These are phyloP conservation scores for Atherix ibis DNA, from an alignment of 2,888 invertebrate species.

Conservation along the genomic window DNA sequence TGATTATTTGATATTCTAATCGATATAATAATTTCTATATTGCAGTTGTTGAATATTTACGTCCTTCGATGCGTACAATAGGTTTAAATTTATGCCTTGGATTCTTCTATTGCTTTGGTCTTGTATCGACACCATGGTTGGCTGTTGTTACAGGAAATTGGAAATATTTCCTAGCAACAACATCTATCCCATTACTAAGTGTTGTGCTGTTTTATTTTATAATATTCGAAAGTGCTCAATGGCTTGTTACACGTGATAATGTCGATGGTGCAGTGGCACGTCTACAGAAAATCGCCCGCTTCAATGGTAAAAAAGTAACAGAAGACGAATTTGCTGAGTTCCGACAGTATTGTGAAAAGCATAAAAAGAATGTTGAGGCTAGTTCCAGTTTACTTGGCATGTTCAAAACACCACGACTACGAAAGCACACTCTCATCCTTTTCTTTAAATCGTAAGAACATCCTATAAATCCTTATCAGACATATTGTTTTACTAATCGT, in stretches of 20 bases:
- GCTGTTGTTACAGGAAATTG: slow-evolving; percentile 35
- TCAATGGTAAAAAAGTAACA: slow-evolving; percentile 35
- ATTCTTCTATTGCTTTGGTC: slow-evolving; percentile 40
- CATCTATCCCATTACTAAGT: slow-evolving; percentile 36
- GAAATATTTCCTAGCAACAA: slow-evolving; percentile 36
- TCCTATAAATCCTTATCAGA: slow-evolving; percentile 33
- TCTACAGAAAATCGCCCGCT: slow-evolving; percentile 37
- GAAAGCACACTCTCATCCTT: slow-evolving; percentile 34
- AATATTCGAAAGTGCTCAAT: slow-evolving; percentile 44
- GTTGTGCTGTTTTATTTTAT: slow-evolving; percentile 36
- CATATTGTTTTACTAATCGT: slow-evolving; percentile 14
- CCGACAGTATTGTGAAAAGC: slow-evolving; percentile 28
- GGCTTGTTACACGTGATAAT: slow-evolving; percentile 40
- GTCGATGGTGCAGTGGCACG: slow-evolving; percentile 37
- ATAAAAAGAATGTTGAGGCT: slow-evolving; percentile 16
- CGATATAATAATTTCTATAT: too few relatives aligned
- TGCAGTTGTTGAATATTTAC: slow-evolving; percentile 43
- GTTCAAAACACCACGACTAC: slow-evolving; percentile 37
- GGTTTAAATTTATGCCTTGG: slow-evolving; percentile 43
- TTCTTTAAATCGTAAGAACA: slow-evolving; percentile 42
- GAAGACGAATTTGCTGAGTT: slow-evolving; percentile 30
- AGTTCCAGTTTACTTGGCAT: slow-evolving; percentile 32
- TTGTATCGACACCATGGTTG: slow-evolving; percentile 37
- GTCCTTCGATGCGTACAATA: slow-evolving; percentile 40
- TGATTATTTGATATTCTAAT: too few relatives aligned